Conservation (phyloP, 2,797 vertebrate genomes). For the Rhinogobio ventralis region DNA sequence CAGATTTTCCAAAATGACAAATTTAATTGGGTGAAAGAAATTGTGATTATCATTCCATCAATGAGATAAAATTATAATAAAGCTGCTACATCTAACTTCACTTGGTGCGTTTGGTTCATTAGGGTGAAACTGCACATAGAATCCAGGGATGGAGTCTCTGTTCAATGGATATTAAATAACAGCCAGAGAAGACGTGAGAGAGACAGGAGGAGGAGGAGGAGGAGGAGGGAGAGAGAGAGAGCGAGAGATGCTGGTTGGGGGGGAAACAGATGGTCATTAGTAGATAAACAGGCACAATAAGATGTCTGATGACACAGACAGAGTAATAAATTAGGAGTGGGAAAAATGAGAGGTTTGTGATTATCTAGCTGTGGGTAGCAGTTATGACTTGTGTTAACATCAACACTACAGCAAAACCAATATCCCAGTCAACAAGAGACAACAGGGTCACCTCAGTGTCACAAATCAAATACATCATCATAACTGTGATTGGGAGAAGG, state of each 20-base stretch:
- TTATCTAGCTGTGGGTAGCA: slow-evolving; percentile 21
- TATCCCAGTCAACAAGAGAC: background rate
- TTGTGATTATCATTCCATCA: background rate
- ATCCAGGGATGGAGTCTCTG: background rate
- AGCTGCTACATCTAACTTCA: background rate
- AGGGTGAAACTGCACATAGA: background rate
- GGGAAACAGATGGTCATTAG: slow-evolving; percentile 25
- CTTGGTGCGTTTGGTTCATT: slow-evolving; percentile 3
- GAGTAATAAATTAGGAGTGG: slow-evolving; percentile 25
- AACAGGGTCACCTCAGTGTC: background rate
- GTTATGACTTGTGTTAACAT: slow-evolving; percentile 20
- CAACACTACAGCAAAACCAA: background rate
- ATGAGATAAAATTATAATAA: background rate
- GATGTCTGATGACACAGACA: slow-evolving; percentile 38
- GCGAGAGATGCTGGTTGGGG: slow-evolving; percentile 2
- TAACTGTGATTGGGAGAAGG: background rate
- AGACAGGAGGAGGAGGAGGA: background rate
- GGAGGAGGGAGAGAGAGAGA: background rate
- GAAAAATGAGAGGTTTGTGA: slow-evolving; percentile 11
- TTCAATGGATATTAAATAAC: background rate
- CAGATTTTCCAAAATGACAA: background rate
- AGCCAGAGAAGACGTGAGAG: background rate
- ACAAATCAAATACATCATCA: background rate
- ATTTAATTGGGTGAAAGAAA: background rate
- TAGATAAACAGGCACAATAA: slow-evolving; percentile 18